Conservation (phyloP, 1,140 invertebrate genomes). For the Hyposmocoma kahamanoa region DNA sequence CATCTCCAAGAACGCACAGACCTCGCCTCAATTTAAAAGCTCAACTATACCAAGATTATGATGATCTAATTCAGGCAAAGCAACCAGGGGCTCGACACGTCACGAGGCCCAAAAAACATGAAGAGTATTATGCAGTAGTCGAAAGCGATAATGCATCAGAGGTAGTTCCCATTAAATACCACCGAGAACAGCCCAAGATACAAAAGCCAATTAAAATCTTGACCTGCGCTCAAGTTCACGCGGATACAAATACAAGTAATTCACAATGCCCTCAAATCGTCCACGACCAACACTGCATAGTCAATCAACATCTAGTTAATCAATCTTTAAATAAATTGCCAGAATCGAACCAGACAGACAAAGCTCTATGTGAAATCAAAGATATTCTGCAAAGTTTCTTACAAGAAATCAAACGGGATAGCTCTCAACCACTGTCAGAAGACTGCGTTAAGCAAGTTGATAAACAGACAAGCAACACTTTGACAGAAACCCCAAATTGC, state of each 20-base stretch:
- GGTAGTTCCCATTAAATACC: neutral
- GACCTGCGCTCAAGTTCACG: neutral
- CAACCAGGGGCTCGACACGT: neutral
- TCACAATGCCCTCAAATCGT: constrained; percentile 16
- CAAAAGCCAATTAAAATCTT: neutral
- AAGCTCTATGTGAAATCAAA: constrained; percentile 56
- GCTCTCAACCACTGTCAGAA: constrained; percentile 20
- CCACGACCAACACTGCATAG: too few relatives aligned
- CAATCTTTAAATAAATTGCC: constrained; percentile 30
- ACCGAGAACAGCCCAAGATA: neutral
- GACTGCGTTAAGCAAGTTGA: constrained; percentile 26
- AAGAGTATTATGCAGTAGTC: neutral
- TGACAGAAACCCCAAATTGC: neutral
- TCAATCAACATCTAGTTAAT: neutral
- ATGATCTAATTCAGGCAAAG: constrained; percentile 25
- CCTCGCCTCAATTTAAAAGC: constrained; percentile 51
- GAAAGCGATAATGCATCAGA: constrained; percentile 16
- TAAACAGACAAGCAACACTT: neutral
- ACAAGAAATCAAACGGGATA: constrained; percentile 58
- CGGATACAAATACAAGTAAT: constrained; percentile 15
- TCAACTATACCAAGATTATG: constrained; percentile 35
- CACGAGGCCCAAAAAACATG: neutral
- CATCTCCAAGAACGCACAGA: constrained; percentile 50
- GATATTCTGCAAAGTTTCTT: constrained; percentile 56
- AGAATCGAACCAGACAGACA: constrained; percentile 42